Conservation (phyloP, 2,888 invertebrate genomes). For the Chirona hameri region DNA sequence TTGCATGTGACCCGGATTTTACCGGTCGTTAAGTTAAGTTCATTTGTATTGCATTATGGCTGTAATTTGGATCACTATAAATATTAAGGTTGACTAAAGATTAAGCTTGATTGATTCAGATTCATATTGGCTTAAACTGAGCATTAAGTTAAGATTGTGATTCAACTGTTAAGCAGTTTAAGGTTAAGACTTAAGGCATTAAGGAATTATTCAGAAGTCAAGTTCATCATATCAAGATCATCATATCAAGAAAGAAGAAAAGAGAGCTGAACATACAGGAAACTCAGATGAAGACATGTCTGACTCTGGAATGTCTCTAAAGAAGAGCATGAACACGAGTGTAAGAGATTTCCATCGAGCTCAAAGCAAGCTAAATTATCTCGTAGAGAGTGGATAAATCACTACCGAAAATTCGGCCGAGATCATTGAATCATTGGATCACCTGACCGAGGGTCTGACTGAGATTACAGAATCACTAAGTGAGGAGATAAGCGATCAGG, state of each 20-base stretch:
- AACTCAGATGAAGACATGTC: not conserved
- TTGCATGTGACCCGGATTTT: no score
- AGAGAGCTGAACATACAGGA: not conserved
- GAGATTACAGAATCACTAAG: not conserved
- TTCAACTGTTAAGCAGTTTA: no score
- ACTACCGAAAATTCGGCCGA: not conserved
- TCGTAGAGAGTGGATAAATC: not conserved
- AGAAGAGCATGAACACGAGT: not conserved
- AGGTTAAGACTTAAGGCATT: not conserved
- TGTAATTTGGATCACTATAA: no score
- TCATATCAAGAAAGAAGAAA: not conserved
- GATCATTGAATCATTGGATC: not conserved
- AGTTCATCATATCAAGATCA: not conserved
- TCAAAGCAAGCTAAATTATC: not conserved
- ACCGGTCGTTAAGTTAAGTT: no score
- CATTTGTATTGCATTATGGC: no score
- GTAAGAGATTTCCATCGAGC: not conserved
- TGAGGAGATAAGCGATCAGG: not conserved
- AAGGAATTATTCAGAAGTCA: not conserved
- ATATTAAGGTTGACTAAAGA: no score
- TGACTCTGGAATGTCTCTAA: not conserved
- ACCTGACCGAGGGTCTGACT: not conserved
- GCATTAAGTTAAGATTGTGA: no score
- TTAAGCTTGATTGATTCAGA: no score
- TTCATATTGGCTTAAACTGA: no score